These are phyloP conservation scores for Drosophila infuscata DNA, from an alignment of 2,888 invertebrate species.

Conservation along the genomic window DNA sequence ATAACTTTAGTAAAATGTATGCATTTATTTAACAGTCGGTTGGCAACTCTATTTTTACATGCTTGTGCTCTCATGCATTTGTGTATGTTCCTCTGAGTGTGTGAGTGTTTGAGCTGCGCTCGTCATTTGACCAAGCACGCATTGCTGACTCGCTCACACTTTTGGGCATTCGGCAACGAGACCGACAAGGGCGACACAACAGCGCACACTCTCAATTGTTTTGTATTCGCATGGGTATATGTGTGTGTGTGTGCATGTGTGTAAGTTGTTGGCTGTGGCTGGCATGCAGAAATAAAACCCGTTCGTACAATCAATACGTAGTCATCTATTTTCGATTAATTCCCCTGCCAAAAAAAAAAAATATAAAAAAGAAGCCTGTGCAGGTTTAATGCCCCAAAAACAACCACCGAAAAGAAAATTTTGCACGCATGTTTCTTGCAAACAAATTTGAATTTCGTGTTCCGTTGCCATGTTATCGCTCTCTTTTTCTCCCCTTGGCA, in stretches of 20 bases:
- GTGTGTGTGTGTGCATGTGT: constrained; percentile 18
- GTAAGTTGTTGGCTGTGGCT: constrained; percentile 39
- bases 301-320: constrained; percentile 78
- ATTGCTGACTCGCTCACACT: constrained; percentile 41
- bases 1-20: constrained; percentile 11
- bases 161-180: background rate
- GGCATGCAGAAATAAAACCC: constrained; percentile 64
- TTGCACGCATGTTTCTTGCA: constrained; percentile 63
- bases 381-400: constrained; percentile 60
- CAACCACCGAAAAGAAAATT: constrained; percentile 51
- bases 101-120: constrained; percentile 2
- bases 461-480: constrained; percentile 15
- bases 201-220: constrained; percentile 33
- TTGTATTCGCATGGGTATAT: constrained; percentile 26
- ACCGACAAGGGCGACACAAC: constrained; percentile 42
- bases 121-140: constrained; percentile 35
- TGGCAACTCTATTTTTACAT: constrained; percentile 47
- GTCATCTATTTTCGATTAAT: constrained; percentile 63
- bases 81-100: constrained; percentile 24
- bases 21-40: constrained; percentile 18
- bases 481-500: constrained; percentile 1
- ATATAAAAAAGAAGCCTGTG: background rate
- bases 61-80: constrained; percentile 30
- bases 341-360: constrained; percentile 11
- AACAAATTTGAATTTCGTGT: constrained; percentile 34